Evolutionary conservation across 2,113 vertebrate genomes (phyloP), one percentile per base, ranked within the genome.

Genomic region (Clarias gariepinus): DNA sequence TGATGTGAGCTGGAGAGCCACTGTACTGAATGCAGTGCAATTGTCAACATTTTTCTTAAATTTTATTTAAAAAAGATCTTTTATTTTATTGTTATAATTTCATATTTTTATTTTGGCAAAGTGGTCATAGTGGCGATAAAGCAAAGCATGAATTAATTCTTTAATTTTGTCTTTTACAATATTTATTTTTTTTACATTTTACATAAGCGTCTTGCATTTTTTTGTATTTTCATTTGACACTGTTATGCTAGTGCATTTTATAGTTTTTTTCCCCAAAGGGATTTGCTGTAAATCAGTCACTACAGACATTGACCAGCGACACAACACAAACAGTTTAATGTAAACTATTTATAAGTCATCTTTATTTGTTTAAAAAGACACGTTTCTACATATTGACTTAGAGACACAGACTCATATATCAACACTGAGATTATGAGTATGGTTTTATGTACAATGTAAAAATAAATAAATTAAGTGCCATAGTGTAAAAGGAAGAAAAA

Each of bases 401-500:
- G 28, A 55, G 80, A 73, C 69, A 83, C 19, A 52, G 25, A 63
- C 18, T 19, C 63, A 57, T 74, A 76, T 41, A 76, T 73, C 25
- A 86, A 87, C 52, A 82, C 3, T 12, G 28, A 82, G 64, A n/a
- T 11, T 71, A 76, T 82, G 23, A 52, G 81, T 63, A 84, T 68
- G 30, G 52, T 77, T 84, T 88, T 88, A 87, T 90, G 25, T 85
- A 89, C 89, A 90, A 79, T 53, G 74, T 68, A 83, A 53, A 90
- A 87, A 88, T 90, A 86, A 90, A 90, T 90, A 90, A 80, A 87
- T 61, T 79, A 87, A 89, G 88, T 87, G 88, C 88, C 82, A 64
- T 85, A 63, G 88, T 77, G 77, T 84, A 71, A 52, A 80, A 81
- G 41, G 53, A 79, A 55, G 61, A 33, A 85, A 47, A 79, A 41